A percentile compares a stretch with the other conserved stretches of the same genome.
phyloP scores from a whole-genome alignment of 2,113 vertebrate genomes.

The Callospermophilus lateralis region DNA sequence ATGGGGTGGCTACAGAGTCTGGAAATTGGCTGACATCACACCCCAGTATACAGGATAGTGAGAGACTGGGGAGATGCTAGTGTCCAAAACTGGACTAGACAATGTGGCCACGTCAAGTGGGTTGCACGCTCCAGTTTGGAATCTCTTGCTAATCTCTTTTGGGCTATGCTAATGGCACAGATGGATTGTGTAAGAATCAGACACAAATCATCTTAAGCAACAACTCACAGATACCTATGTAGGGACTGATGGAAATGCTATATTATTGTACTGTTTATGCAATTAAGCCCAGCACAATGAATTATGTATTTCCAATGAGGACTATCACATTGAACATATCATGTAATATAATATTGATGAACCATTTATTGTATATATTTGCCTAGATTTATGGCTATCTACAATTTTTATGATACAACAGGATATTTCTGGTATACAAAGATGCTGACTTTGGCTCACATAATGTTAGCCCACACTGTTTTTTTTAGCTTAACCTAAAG shows the following conservation, averaged over 20 bases:
- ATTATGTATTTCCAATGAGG: background rate
- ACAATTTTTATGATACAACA: background rate
- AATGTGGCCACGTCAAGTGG: background rate
- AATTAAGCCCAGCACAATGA: background rate
- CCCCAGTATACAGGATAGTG: background rate
- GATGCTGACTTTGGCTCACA: constrained; percentile 4
- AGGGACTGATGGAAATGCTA: background rate
- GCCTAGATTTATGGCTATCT: background rate
- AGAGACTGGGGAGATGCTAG: background rate
- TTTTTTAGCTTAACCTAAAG: background rate
- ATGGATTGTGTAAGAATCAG: background rate
- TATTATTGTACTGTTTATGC: no score
- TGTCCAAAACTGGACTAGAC: background rate
- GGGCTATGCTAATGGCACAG: background rate
- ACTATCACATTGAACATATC: background rate
- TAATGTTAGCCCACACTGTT: background rate
- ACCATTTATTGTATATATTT: background rate
- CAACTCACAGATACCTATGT: background rate
- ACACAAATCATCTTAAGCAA: background rate
- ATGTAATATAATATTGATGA: background rate
- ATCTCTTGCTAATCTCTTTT: background rate
- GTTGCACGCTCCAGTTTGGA: background rate
- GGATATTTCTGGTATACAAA: background rate
- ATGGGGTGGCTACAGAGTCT: background rate
- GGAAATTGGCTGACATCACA: background rate